Evolutionary conservation across 2,797 vertebrate genomes (phyloP), one percentile per base, ranked within the genome.

Genomic region (Acipenser ruthenus): DNA sequence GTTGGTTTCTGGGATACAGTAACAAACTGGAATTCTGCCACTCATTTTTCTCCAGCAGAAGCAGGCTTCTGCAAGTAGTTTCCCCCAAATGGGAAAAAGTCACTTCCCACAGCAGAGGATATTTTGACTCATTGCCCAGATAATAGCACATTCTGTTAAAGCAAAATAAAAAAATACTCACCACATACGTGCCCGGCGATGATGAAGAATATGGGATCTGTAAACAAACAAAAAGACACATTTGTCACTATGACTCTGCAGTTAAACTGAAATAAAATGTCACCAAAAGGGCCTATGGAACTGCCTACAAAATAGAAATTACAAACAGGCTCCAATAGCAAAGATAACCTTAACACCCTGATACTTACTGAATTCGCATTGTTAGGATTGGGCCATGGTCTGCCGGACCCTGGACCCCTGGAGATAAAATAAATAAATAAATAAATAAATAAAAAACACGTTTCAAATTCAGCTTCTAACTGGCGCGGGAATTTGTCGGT

Each of bases 181-280:
- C 96, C 92, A 95, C 96, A 0, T 99, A 99, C 83, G 95, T 94
- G 75, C 96, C 95, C 71, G 96, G 95, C 72, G 96, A 98, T 64
- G 96, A 97, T 77, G 96, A 99, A 74, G 96, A 99, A 72, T 99
- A 99, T 79, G 95, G 92, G 90, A 98, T 98, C 96, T 98, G 83
- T 49, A 83, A 85, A 83, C 64, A 85, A 83, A 63, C 86, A 66
- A 80, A 86, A 66, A 80, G 79, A 37, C 55, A 37, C 2, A 2
- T 37, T 37, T 37, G 2, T 37, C 60, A 79, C 74, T 77, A 37
- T 37, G 72, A 78, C 74, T 77, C 71, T 77, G 80, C 70, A 81
- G 79, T 68, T 67, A 71, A 78, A 78, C 71, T 62, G 70, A 68
- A 70, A n/a, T 49, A 8, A 83, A 84, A 83, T 70, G 60, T 13